Base-by-base conservation (phyloP, 2,113 vertebrate genomes). In the Trachemys scripta region DNA sequence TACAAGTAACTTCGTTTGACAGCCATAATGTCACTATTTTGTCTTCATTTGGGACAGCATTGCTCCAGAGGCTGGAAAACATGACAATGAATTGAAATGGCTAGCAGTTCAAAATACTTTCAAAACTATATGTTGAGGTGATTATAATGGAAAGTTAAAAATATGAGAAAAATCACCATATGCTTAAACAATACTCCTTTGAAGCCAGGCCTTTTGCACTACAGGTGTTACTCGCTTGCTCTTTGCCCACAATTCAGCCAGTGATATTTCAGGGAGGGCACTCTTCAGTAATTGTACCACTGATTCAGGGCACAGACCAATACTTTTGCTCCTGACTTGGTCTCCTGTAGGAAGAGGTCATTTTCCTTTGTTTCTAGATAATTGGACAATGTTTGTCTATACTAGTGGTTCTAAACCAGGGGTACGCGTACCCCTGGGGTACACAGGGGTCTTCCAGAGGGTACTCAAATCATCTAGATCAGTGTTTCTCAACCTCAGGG, bases 21-120 rank as follows among this genome's bases (percentile, higher is more conserved):
- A 97, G 82, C 84, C 22, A 1, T 92, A 97, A 95, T 87, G 56
- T 87, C 88, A 92, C 87, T 94, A n/a, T 24, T 97, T 97, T 92
- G 94, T 96, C 93, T 95, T 97, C 88, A 96, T 97, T 96, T 92
- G 56, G 54, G 93, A 90, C 50, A 84, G 57, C 51, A 72, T 81
- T 98, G 93, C 95, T 96, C 82, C 92, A 35, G 93, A 78, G 90
- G 69, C 76, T 85, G 49, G 56, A 91, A 97, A 97, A 93, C 65
- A 93, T 42, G 80, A 95, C 79, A 59, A 82, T 90, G 62, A 51
- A 86, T 86, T 95, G 49, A 90, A 97, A 72, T 31, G 90, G 85
- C 84, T 17, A 95, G 49, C 47, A 84, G 27, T 81, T 95, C 78
- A 85, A 96, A 95, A 89, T 84, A 78, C 8, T 88, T 95, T 90